Evolutionary conservation across 1,140 invertebrate genomes (phyloP), one percentile per base, ranked within the genome.

Genomic region (Cherax destructor): DNA sequence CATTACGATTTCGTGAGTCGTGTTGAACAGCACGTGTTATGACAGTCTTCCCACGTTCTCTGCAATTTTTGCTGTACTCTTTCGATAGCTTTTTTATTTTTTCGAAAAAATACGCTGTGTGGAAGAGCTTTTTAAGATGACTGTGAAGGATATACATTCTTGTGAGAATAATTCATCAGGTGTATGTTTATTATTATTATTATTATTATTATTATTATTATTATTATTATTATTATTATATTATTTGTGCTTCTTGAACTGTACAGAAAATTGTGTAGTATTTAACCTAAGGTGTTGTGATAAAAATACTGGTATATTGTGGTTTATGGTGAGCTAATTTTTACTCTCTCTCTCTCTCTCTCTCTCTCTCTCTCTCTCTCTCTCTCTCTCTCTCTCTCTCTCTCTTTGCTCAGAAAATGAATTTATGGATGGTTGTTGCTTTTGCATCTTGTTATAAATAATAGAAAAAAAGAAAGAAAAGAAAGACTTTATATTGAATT

Each of bases 401-500:
- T 41, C 30, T 41, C 30, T 41, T 41, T 41, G 30, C 30, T 41
- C 30, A 41, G 30, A 41, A 41, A 41, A 41, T 41, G 2, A 41
- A 69, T 18, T n/a, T 18, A 18, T n/a, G 56, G n/a, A 85, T 16
- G 47, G 72, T 74, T 85, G 83, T 72, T 72, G 65, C 61, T 85
- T 85, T 84, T 72, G 21, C 61, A 85, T 72, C 61, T 72, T 72
- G 61, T 72, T 10, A 9, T 10, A 56, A 56, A 56, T 56, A 56
- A 56, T 56, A 56, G 9, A 56, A 56, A 56, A 9, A 56, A 56
- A n/a, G n/a, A n/a, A 56, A 13, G 13, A 13, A 81, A 81, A 61
- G 30, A 86, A 77, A 88, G 86, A 59, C 86, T 88, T 88, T 88
- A 88, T 88, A 88, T 69, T 88, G 86, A 88, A 80, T 69, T 88